phyloP scores from a whole-genome alignment of 2,888 invertebrate genomes.

The Eupithecia abbreviata region DNA sequence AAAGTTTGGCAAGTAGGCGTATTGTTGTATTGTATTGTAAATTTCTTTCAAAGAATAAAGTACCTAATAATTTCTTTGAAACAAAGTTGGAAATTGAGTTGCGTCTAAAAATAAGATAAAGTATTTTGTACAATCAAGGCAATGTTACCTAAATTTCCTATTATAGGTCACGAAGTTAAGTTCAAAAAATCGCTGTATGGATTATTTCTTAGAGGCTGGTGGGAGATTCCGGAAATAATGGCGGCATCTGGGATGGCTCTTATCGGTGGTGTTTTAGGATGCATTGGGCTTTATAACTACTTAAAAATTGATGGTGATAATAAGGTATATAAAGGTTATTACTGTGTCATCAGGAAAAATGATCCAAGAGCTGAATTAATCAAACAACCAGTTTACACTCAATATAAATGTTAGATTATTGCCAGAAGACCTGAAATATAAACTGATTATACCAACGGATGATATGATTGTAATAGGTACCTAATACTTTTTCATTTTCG shows the following conservation, averaged over 20 bases:
- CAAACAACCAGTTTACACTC: constrained; percentile 61
- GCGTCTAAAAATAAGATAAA: background rate
- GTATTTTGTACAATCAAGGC: background rate
- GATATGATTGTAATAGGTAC: background rate
- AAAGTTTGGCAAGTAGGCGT: background rate
- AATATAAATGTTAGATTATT: constrained; percentile 51
- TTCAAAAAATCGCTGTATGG: constrained; percentile 61
- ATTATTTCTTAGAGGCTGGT: constrained; percentile 74
- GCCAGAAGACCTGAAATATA: background rate
- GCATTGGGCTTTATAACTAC: constrained; percentile 73
- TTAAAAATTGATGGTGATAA: constrained; percentile 85
- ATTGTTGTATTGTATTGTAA: background rate
- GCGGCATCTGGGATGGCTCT: constrained; percentile 82
- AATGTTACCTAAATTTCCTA: background rate
- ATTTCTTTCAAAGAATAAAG: background rate
- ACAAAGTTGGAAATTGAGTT: background rate
- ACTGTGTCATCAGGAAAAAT: constrained; percentile 85
- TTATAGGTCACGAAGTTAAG: constrained; percentile 54
- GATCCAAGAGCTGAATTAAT: constrained; percentile 83
- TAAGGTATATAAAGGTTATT: constrained; percentile 83
- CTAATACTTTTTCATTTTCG: background rate
- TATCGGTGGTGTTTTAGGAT: constrained; percentile 80
- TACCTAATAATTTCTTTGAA: background rate
- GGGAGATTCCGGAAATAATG: constrained; percentile 89
- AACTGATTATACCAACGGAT: background rate